These are phyloP conservation scores for Conops quadrifasciatus DNA, from an alignment of 2,888 invertebrate genomes.

Conservation along the genomic window DNA sequence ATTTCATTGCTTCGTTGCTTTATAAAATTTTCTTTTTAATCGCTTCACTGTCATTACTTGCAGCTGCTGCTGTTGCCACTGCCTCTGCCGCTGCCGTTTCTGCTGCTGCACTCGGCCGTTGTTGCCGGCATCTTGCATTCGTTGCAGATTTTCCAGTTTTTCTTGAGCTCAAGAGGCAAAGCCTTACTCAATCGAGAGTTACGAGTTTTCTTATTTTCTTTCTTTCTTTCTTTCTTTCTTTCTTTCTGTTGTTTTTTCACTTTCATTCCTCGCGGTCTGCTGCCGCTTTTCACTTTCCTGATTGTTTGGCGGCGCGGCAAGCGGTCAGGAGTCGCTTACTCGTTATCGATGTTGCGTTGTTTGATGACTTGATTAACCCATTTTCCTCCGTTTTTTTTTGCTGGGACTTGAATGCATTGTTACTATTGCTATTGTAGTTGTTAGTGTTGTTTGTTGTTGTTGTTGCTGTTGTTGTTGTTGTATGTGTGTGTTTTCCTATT, in stretches of 20 bases:
- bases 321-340: background rate
- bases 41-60: slow-evolving; percentile 28
- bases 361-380: slow-evolving; percentile 29
- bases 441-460: background rate
- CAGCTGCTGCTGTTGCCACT: background rate
- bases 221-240: background rate
- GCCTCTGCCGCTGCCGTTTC: background rate
- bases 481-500: slow-evolving; percentile 1
- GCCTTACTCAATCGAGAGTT: background rate
- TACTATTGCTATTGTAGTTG: slow-evolving; percentile 2
- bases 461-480: background rate
- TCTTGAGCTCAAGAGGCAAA: background rate
- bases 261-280: slow-evolving; percentile 5
- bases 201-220: background rate
- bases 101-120: background rate
- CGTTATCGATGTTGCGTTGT: background rate
- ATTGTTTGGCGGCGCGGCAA: slow-evolving; percentile 14
- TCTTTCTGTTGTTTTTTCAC: background rate
- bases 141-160: slow-evolving; percentile 3
- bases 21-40: slow-evolving; percentile 13
- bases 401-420: background rate
- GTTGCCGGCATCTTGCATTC: background rate
- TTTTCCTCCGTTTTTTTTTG: background rate
- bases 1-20: background rate
- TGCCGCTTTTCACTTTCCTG: slow-evolving; percentile 17